A percentile compares a stretch with the other conserved stretches of the same genome.
Conservation (phyloP, 2,797 vertebrate species). For the Amblyraja radiata region DNA sequence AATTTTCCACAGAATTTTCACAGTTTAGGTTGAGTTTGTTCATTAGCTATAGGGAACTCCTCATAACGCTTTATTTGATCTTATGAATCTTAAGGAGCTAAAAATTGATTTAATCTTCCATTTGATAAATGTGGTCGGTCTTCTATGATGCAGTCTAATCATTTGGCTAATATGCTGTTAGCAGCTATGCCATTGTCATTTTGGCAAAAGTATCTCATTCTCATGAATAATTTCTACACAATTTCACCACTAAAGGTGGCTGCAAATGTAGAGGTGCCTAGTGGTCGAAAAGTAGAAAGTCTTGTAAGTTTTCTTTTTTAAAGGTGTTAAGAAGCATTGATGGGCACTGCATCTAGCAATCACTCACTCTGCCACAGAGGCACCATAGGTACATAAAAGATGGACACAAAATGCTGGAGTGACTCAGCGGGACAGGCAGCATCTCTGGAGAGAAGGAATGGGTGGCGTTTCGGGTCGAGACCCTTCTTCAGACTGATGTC, state of each 20-base stretch:
- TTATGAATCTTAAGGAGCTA: neutral
- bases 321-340: neutral
- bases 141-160: neutral
- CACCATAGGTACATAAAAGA: no score
- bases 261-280: neutral
- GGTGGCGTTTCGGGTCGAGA: no score
- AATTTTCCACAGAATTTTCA: neutral
- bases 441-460: no score
- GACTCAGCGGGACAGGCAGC: no score
- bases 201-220: neutral
- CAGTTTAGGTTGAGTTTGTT: neutral
- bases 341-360: neutral
- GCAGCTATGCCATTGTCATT: conserved; percentile 15
- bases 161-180: neutral
- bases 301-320: neutral
- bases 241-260: neutral
- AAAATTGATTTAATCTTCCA: conserved; percentile 30
- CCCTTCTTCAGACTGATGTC: no score
- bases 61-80: neutral
- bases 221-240: conserved; percentile 21
- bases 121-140: neutral
- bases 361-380: no score
- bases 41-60: neutral
- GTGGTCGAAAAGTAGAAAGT: neutral
- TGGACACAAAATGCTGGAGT: no score